Evolutionary conservation across 2,888 invertebrate species (phyloP).

Genomic region (Vannuccia rotundouncinata): DNA sequence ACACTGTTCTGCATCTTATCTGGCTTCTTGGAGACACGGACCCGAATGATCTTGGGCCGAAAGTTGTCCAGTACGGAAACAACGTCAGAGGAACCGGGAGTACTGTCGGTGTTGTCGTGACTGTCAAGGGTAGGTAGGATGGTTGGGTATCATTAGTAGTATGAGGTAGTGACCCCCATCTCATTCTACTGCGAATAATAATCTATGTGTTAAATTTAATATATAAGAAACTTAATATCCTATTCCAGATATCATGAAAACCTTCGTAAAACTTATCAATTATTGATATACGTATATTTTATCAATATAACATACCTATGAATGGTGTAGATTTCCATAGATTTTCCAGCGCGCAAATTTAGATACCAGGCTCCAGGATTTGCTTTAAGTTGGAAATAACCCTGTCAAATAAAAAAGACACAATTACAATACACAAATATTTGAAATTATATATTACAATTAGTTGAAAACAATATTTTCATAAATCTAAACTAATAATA

Average conservation of each 20-base stretch:
- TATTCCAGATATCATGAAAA: too few species aligned
- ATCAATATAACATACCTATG: conserved; percentile 55
- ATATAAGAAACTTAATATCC: too few species aligned
- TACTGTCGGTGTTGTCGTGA: conserved; percentile 71
- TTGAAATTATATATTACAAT: not conserved
- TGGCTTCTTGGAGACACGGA: conserved; percentile 79
- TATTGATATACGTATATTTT: too few species aligned
- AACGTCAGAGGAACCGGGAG: conserved; percentile 65
- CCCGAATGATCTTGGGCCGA: conserved; percentile 80
- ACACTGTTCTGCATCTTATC: conserved; percentile 79
- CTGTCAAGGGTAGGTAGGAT: conserved; percentile 56
- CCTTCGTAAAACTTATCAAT: too few species aligned
- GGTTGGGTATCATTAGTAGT: too few species aligned
- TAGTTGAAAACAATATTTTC: not conserved
- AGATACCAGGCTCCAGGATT: conserved; percentile 93
- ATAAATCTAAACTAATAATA: not conserved
- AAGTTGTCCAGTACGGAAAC: conserved; percentile 70
- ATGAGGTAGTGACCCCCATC: not conserved
- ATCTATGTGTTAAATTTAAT: too few species aligned
- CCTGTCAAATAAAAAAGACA: conserved; percentile 57
- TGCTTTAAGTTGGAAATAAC: conserved; percentile 95
- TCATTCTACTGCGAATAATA: too few species aligned
- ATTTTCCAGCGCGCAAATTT: conserved; percentile 80
- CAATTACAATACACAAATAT: conserved; percentile 27
- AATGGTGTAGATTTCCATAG: conserved; percentile 87